Evolutionary conservation across 2,888 invertebrate genomes (phyloP).

Genomic region (Acanthosepion pharaonis): DNA sequence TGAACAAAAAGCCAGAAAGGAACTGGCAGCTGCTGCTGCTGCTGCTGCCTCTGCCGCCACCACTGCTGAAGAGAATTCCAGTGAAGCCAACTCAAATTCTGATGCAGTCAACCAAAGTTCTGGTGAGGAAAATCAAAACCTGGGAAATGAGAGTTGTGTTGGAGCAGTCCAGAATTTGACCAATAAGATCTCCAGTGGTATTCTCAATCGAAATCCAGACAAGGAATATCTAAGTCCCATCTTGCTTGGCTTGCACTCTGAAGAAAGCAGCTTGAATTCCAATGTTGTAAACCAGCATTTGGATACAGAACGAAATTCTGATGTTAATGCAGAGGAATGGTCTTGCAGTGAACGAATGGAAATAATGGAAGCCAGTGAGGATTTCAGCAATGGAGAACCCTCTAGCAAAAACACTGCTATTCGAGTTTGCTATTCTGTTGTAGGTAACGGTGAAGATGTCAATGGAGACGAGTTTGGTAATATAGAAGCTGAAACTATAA

Average conservation of each 20-base stretch:
- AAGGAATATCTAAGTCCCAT: background rate
- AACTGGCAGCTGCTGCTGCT: background rate
- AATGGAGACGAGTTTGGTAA: background rate
- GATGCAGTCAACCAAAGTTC: background rate
- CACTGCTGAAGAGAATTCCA: background rate
- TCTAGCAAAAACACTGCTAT: background rate
- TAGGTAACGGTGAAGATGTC: slow-evolving; percentile 36
- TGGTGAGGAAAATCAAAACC: slow-evolving; percentile 20
- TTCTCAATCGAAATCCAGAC: background rate
- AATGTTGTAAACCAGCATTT: background rate
- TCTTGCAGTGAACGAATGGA: slow-evolving; percentile 35
- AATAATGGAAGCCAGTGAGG: slow-evolving; percentile 43
- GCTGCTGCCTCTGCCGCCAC: background rate
- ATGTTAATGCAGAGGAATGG: background rate
- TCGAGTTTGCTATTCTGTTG: slow-evolving; percentile 34
- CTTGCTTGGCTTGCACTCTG: background rate
- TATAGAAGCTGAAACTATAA: slow-evolving; percentile 39
- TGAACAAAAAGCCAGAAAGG: slow-evolving; percentile 34
- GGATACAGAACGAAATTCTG: background rate
- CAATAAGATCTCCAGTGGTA: background rate
- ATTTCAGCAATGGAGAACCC: slow-evolving; percentile 12
- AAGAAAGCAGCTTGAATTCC: background rate
- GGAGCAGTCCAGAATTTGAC: background rate
- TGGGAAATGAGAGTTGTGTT: background rate
- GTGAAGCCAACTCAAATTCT: slow-evolving; percentile 34